Conservation (phyloP, 2,888 invertebrate species). For the Idaea aversata region DNA sequence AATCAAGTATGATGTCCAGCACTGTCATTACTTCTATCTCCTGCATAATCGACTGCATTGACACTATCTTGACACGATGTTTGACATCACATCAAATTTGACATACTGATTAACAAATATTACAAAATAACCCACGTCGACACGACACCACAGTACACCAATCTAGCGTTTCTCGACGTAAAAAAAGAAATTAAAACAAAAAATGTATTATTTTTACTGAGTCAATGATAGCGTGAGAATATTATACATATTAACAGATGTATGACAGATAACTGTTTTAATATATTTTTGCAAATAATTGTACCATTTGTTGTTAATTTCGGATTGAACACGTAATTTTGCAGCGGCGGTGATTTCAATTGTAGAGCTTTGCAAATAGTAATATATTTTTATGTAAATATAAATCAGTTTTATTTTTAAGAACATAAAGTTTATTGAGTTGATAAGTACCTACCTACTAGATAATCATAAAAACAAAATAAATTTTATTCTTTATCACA, state of each 20-base stretch:
- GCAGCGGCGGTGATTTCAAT: not conserved
- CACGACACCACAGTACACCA: not conserved
- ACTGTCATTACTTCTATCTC: not conserved
- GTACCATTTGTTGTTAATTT: conserved; percentile 3
- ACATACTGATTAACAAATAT: conserved; percentile 23
- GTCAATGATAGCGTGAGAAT: conserved; percentile 27
- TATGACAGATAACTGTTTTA: conserved; percentile 29
- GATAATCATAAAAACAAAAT: not conserved
- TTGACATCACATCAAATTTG: conserved; percentile 26
- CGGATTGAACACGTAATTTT: not conserved
- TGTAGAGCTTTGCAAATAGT: conserved; percentile 1
- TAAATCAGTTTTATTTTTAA: not conserved
- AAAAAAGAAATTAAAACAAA: conserved; percentile 8
- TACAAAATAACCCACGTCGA: conserved; percentile 7
- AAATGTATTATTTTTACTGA: conserved; percentile 15
- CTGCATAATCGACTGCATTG: conserved; percentile 12
- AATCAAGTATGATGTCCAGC: too few species aligned
- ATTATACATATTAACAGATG: conserved; percentile 26
- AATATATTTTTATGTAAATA: not conserved
- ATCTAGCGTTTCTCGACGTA: not conserved
- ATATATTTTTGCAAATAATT: conserved; percentile 30
- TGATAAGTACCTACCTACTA: not conserved
- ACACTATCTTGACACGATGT: conserved; percentile 24
- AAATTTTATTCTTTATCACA: not conserved
- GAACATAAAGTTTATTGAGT: not conserved